A percentile compares a stretch with the other conserved stretches of the same genome.
These are phyloP conservation scores for Emydoidea blandingii DNA, from an alignment of 2,797 vertebrate species.

Conservation along the genomic window DNA sequence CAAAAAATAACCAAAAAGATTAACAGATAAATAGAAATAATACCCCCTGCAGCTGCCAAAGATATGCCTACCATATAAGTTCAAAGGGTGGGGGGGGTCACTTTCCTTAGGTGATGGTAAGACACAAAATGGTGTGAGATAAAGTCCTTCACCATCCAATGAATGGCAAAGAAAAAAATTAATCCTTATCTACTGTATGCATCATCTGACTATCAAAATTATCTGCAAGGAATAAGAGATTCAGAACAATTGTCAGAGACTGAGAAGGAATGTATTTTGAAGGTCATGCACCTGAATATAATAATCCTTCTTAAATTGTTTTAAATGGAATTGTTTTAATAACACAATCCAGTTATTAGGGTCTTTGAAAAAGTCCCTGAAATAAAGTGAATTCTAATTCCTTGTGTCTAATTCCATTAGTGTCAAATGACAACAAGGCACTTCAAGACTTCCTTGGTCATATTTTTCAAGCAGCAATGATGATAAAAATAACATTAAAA, in stretches of 20 bases:
- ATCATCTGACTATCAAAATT: constrained; percentile 18
- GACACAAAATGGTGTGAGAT: not conserved
- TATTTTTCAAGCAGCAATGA: not conserved
- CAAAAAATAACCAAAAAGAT: constrained; percentile 44
- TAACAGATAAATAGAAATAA: constrained; percentile 60
- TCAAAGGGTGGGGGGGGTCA: not conserved
- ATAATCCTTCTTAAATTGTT: constrained; percentile 22
- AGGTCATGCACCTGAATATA: constrained; percentile 69
- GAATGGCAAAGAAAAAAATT: constrained; percentile 26
- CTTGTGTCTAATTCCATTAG: constrained; percentile 1
- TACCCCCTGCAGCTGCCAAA: constrained; percentile 72
- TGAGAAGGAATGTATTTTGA: constrained; percentile 61
- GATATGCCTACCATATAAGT: constrained; percentile 52
- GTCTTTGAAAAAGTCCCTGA: constrained; percentile 1
- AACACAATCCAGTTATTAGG: constrained; percentile 11
- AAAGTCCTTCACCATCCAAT: not conserved
- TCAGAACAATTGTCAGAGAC: constrained; percentile 47
- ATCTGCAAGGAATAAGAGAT: not conserved
- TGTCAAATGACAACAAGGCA: not conserved
- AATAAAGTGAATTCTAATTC: constrained; percentile 14
- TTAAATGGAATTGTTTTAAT: not conserved
- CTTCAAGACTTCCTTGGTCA: not conserved
- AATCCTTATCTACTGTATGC: constrained; percentile 45
- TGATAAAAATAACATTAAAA: not conserved
- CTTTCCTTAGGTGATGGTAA: constrained; percentile 14